These are phyloP conservation scores for Rhinolophus sinicus DNA, from an alignment of 2,113 vertebrate species.

Conservation along the genomic window DNA sequence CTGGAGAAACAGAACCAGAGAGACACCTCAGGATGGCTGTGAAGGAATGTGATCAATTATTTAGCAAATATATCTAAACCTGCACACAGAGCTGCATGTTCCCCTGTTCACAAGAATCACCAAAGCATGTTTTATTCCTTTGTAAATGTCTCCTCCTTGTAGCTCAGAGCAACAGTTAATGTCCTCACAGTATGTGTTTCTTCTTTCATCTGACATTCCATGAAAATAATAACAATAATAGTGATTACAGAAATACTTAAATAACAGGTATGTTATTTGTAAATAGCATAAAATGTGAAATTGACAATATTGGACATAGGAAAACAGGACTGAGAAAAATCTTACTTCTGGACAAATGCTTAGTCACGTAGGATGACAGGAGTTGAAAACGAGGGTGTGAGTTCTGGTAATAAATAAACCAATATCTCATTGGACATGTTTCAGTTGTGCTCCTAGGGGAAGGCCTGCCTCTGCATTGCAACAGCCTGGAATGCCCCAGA, in stretches of 20 bases:
- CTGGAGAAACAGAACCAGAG: background rate
- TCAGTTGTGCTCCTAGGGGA: background rate
- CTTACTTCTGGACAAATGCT: background rate
- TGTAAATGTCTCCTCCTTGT: background rate
- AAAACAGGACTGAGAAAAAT: background rate
- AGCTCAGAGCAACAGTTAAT: background rate
- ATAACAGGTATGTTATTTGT: background rate
- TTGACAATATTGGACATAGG: background rate
- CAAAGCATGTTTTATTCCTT: background rate
- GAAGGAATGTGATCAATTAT: background rate
- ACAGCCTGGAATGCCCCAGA: background rate
- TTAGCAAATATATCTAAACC: background rate
- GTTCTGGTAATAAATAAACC: background rate
- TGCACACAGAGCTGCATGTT: fast-evolving
- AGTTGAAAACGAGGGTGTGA: background rate
- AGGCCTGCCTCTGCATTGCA: fast-evolving
- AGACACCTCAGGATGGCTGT: background rate
- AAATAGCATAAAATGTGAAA: background rate
- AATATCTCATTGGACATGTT: background rate
- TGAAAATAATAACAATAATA: background rate
- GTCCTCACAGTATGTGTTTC: background rate
- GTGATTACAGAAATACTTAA: background rate
- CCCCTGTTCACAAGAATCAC: background rate
- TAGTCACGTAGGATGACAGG: background rate
- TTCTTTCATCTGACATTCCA: background rate